phyloP scores from a whole-genome alignment of 2,113 vertebrate species.

The Rutilus rutilus region DNA sequence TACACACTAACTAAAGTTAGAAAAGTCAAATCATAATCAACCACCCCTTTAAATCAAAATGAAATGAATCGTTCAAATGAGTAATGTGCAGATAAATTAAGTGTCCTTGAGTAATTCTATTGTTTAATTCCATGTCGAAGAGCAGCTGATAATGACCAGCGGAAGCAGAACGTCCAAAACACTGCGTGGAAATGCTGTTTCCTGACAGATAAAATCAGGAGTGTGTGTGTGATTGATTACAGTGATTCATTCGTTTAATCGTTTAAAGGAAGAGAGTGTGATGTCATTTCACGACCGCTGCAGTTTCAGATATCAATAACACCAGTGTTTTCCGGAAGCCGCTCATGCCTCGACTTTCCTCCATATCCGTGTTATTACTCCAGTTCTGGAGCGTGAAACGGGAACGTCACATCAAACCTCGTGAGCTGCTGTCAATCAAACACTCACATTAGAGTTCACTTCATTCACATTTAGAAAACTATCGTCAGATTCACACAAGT shows the following conservation, averaged over 20 bases:
- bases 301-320: background rate
- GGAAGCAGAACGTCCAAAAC: background rate
- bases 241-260: no score
- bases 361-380: background rate
- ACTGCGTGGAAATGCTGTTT: background rate
- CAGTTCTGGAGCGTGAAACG: background rate
- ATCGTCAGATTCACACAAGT: no score
- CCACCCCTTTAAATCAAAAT: no score
- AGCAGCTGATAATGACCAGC: background rate
- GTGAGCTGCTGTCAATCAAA: background rate
- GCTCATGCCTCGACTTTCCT: background rate
- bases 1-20: no score
- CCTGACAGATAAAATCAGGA: background rate
- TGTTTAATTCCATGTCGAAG: background rate
- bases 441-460: no score
- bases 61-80: no score
- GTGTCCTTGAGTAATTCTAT: background rate
- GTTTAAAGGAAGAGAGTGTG: background rate
- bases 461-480: no score
- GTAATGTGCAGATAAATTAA: background rate
- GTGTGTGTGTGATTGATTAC: background rate
- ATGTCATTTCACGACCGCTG: no score
- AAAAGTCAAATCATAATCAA: no score
- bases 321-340: background rate
- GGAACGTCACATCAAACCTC: background rate